These are phyloP conservation scores for Bos indicus DNA, from an alignment of 2,113 vertebrate species.

Conservation along the genomic window DNA sequence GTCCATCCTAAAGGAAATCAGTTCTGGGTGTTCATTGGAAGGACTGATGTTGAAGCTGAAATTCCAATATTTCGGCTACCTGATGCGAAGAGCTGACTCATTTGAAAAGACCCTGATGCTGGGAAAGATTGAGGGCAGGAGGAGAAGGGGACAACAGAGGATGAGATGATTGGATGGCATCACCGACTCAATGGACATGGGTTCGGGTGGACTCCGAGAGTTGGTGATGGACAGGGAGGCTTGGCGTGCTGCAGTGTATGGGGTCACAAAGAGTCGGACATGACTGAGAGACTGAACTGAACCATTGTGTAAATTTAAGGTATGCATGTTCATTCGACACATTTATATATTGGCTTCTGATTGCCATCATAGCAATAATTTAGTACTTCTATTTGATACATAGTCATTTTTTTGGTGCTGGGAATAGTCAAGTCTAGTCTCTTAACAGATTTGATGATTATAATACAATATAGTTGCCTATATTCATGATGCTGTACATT, in stretches of 20 bases:
- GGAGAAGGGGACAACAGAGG: too few relatives aligned
- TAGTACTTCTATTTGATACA: neutral
- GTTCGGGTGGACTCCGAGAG: too few relatives aligned
- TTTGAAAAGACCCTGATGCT: neutral
- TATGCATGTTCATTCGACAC: neutral
- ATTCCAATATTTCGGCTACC: neutral
- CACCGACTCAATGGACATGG: too few relatives aligned
- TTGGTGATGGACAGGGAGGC: neutral
- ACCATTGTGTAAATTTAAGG: neutral
- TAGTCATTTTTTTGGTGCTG: neutral
- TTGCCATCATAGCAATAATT: neutral
- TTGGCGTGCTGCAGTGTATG: neutral
- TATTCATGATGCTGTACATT: neutral
- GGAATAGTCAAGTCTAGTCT: neutral
- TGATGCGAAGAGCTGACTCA: neutral
- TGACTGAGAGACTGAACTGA: neutral
- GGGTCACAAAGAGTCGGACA: neutral
- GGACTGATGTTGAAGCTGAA: neutral
- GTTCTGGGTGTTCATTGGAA: neutral
- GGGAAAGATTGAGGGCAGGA: neutral
- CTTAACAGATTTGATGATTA: neutral
- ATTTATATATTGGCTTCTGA: neutral
- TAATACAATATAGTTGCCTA: neutral
- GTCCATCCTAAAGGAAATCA: neutral
- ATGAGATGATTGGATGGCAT: too few relatives aligned